These are phyloP conservation scores for Selenia dentaria DNA, from an alignment of 2,888 invertebrate species.

Conservation along the genomic window DNA sequence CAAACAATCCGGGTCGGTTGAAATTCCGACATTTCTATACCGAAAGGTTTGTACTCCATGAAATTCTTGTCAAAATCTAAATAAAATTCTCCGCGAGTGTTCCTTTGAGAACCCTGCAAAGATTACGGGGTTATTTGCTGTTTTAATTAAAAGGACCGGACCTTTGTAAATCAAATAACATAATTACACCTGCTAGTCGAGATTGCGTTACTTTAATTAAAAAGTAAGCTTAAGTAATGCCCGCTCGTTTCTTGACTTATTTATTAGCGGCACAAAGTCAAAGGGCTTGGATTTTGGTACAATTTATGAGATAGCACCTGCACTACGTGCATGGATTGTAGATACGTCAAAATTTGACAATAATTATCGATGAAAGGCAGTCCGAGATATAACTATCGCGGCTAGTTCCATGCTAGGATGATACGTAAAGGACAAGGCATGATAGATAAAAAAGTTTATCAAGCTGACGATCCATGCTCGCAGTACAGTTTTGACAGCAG, in stretches of 20 bases:
- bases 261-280: conserved; percentile 10
- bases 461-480: too few relatives aligned
- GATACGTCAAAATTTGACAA: background rate
- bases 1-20: conserved; percentile 10
- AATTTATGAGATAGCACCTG: too few relatives aligned
- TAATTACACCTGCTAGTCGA: conserved; percentile 32
- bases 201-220: conserved; percentile 34
- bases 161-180: conserved; percentile 38
- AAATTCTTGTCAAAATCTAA: conserved; percentile 23
- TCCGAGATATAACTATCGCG: too few relatives aligned
- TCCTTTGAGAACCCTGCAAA: conserved; percentile 30
- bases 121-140: conserved; percentile 32
- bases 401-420: too few relatives aligned
- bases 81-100: conserved; percentile 18
- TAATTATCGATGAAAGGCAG: too few relatives aligned
- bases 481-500: too few relatives aligned
- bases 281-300: conserved; percentile 4
- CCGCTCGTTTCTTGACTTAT: conserved; percentile 1
- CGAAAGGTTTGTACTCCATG: conserved; percentile 21
- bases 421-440: too few relatives aligned
- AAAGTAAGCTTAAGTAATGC: conserved; percentile 20
- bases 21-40: conserved; percentile 6
- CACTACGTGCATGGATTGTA: too few relatives aligned
- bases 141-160: conserved; percentile 34
- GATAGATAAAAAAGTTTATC: too few relatives aligned